Evolutionary conservation across 2,797 vertebrate genomes (phyloP), one percentile per base, ranked within the genome.

Genomic region (Eulemur coronatus): DNA sequence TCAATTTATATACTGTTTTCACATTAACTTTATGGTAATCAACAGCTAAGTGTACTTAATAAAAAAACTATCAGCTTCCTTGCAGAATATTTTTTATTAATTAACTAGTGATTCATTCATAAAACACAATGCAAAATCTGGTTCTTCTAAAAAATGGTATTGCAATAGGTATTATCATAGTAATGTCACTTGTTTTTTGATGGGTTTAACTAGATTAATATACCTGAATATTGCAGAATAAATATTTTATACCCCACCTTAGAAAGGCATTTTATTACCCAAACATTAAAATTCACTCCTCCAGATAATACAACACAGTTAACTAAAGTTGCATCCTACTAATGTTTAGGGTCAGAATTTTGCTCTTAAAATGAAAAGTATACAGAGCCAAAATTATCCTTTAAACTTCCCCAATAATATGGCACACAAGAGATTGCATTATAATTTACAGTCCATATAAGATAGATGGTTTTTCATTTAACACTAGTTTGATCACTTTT

Each of bases 321-420:
- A 82, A 78, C 20, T 89, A 30, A 79, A 93, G 79, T 84, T 96
- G 15, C 35, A 92, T 69, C 57, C 28, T 89, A 72, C 41, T 89
- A 50, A 79, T 46, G 9, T 59, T 75, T 48, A 72, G 20, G 73
- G 48, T 91, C 14, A 59, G 38, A 95, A 95, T 8, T 73, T 84
- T 70, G 50, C 41, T 95, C 35, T 92, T 82, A 87, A 89, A 73
- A 79, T 84, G 14, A 82, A 89, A 96, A 63, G 46, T 75, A 89
- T 52, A 24, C 38, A 92, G 20, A 52, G 14, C 76, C 26, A 46
- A 94, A 90, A 84, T 87, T 79, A 59, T 63, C 28, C 70, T 80
- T 80, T 33, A 89, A 84, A 65, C n/a, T 46, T 91, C 28, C 18
- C 26, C 15, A 50, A 1, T 57, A 57, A 63, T 76, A 1, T 78